Conservation (phyloP, 2,797 vertebrate genomes). For the Halcyon chelicuti region DNA sequence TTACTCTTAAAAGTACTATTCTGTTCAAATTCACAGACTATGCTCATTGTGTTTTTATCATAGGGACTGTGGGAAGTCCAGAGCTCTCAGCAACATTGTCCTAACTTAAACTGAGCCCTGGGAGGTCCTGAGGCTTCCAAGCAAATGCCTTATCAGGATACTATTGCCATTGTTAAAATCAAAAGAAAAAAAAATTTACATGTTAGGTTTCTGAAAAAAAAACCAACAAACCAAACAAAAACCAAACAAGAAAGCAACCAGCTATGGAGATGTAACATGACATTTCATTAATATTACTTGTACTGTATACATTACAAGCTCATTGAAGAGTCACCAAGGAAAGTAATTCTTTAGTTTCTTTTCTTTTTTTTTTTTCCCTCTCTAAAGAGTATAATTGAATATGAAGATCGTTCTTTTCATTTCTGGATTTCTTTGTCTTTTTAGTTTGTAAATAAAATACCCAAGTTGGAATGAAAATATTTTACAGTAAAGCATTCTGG, state of each 20-base stretch:
- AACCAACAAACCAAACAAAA: too few species aligned
- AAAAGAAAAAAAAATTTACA: neutral
- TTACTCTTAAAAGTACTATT: neutral
- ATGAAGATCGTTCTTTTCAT: neutral
- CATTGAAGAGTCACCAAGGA: neutral
- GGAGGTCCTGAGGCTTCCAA: neutral
- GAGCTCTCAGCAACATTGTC: neutral
- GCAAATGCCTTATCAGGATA: neutral
- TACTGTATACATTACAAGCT: neutral
- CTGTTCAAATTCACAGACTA: neutral
- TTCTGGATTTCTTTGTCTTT: neutral
- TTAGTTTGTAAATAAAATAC: neutral
- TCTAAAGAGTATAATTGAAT: neutral
- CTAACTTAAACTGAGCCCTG: neutral
- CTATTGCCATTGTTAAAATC: neutral
- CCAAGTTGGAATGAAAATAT: neutral
- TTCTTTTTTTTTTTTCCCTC: neutral
- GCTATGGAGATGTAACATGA: neutral
- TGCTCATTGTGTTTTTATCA: rapidly evolving
- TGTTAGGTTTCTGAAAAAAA: neutral
- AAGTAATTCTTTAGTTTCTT: neutral
- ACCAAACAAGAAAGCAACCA: too few species aligned
- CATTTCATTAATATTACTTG: neutral
- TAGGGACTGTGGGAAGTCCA: neutral
- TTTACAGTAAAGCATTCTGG: neutral